Evolutionary conservation across 2,113 vertebrate species (phyloP).

Genomic region (Ciconia boyciana): DNA sequence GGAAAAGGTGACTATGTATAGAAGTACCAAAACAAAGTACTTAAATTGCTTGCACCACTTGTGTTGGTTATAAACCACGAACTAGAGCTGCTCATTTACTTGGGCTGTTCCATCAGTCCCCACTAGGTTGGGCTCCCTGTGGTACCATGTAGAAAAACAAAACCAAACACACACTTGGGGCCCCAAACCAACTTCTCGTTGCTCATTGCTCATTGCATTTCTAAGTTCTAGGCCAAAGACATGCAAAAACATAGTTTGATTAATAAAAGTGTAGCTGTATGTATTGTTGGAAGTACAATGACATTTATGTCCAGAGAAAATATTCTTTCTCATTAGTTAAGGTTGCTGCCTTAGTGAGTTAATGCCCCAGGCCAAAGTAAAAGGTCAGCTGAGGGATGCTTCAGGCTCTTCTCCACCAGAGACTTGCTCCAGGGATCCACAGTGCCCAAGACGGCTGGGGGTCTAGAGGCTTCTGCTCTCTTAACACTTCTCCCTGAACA

Average conservation of each 20-base stretch:
- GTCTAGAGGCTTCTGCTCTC: not conserved
- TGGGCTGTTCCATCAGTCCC: not conserved
- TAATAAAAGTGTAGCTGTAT: not conserved
- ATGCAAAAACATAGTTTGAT: not conserved
- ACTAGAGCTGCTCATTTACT: not conserved
- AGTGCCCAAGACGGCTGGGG: fast-evolving
- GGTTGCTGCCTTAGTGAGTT: not conserved
- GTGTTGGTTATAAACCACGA: not conserved
- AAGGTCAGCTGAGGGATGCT: not conserved
- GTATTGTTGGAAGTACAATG: not conserved
- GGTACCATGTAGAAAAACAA: not conserved
- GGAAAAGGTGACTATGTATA: not conserved
- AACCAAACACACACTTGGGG: not conserved
- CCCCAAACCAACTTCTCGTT: not conserved
- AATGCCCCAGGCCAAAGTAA: not conserved
- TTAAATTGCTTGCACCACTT: not conserved
- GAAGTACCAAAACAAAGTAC: not conserved
- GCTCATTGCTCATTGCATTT: not conserved
- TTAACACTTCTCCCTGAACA: not conserved
- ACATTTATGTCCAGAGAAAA: not conserved
- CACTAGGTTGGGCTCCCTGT: not conserved
- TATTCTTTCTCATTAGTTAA: not conserved
- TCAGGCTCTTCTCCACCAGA: not conserved
- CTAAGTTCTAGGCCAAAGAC: not conserved
- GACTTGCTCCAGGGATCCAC: not conserved